Base-by-base conservation (phyloP, 2,113 vertebrate genomes). In the Anarhynchus alexandrinus region DNA sequence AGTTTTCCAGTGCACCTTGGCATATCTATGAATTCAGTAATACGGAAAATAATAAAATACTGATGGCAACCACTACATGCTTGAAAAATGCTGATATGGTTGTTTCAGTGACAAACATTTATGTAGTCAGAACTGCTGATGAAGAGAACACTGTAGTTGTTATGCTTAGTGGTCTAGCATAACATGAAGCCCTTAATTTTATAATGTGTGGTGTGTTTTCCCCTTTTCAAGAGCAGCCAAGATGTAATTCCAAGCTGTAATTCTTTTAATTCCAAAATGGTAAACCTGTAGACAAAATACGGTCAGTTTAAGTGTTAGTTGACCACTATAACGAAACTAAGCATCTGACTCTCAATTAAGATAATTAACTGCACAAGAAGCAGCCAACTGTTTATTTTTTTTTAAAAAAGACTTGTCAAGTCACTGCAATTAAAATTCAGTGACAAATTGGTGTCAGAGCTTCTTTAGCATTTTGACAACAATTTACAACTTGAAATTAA, bases 401-500 rank as follows among this genome's bases (percentile, higher is more conserved):
- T 19, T 19, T 57, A 54, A 5, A 17, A 62, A 42, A 64, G 15
- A 38, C 21, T 16, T 61, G 58, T 71, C 51, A 88, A 84, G 42
- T 58, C 12, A 6, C 40, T 51, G 62, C 86, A 82, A 65, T 73
- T 90, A 71, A 85, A 89, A 90, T n/a, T 45, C 81, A 43, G 38
- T 26, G 51, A 43, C 7, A 93, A 76, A 64, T 13, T 34, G 40
- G 49, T 27, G 27, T 25, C 73, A 67, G 30, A 59, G 38, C 12
- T 82, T 86, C 52, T 76, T 80, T 0, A 81, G 13, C 36, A 59
- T 55, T 93, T 29, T 91, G 71, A 69, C 21, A 34, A 82, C 15
- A 32, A 96, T 87, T 96, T 97, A 82, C 67, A 94, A 88, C 67
- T 66, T 92, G 92, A 97, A 98, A 97, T 91, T 94, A 97, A 93